These are phyloP conservation scores for Drosophila parabipectinata DNA, from an alignment of 1,140 invertebrate species.

Conservation along the genomic window DNA sequence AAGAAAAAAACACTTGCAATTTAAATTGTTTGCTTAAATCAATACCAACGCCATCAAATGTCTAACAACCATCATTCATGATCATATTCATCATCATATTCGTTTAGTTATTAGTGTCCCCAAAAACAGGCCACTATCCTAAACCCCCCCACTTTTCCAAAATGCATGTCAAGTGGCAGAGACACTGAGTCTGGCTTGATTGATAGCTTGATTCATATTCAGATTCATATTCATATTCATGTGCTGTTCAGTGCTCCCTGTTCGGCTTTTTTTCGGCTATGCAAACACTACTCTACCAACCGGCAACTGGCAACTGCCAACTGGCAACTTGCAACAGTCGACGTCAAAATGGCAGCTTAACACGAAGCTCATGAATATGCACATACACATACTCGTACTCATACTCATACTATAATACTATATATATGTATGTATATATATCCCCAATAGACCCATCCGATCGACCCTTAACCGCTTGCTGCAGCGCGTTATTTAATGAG, in stretches of 20 bases:
- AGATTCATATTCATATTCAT: constrained; percentile 59
- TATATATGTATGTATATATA: not conserved
- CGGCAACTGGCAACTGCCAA: not conserved
- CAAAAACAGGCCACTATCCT: not conserved
- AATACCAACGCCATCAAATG: constrained; percentile 1
- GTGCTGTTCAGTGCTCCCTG: not conserved
- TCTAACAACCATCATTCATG: constrained; percentile 7
- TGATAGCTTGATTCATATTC: constrained; percentile 69
- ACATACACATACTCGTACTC: constrained; percentile 12
- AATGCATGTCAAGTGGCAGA: constrained; percentile 69
- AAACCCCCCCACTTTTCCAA: not conserved
- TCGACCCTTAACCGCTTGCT: constrained; percentile 32
- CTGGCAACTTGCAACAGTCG: constrained; percentile 25
- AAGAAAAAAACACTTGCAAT: too few species aligned
- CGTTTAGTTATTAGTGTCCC: constrained; percentile 21
- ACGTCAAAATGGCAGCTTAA: constrained; percentile 81
- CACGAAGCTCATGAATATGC: constrained; percentile 82
- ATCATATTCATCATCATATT: constrained; percentile 30
- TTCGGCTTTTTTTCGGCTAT: constrained; percentile 31
- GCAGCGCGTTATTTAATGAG: constrained; percentile 76
- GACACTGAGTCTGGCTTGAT: constrained; percentile 59
- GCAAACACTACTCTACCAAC: constrained; percentile 51
- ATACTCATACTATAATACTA: not conserved
- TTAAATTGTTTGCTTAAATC: constrained; percentile 2
- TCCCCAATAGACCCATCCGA: constrained; percentile 2